These are phyloP conservation scores for Naso thynnoides DNA, from an alignment of 2,797 vertebrate genomes.

Conservation along the genomic window DNA sequence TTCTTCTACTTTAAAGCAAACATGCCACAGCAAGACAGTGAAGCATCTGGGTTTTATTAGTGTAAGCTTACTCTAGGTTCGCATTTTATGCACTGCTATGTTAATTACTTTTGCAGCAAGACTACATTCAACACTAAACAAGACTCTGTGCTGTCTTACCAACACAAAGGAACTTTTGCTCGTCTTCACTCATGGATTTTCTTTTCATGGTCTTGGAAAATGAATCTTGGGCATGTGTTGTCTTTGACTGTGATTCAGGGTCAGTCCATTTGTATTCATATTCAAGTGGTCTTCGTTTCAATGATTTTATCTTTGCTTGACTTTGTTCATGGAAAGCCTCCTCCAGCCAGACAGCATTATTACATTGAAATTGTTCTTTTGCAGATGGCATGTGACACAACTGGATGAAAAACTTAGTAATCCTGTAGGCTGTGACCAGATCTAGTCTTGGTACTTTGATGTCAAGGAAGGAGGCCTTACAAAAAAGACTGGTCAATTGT, in stretches of 20 bases:
- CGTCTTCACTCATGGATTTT: conserved; percentile 53
- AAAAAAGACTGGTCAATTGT: conserved; percentile 32
- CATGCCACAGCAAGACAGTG: conserved; percentile 64
- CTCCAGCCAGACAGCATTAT: conserved; percentile 54
- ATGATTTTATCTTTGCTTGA: conserved; percentile 25
- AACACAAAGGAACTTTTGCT: conserved; percentile 49
- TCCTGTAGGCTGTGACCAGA: neutral
- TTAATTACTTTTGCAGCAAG: conserved; percentile 56
- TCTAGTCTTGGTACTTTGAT: conserved; percentile 27
- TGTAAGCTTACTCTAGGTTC: conserved; percentile 47
- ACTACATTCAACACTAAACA: conserved; percentile 66
- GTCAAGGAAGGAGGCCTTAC: conserved; percentile 11
- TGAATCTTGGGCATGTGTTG: conserved; percentile 46
- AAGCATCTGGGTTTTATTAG: conserved; percentile 55
- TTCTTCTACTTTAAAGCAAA: conserved; percentile 48
- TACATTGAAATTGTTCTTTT: conserved; percentile 28
- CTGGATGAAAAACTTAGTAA: conserved; percentile 15
- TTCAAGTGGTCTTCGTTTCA: conserved; percentile 27
- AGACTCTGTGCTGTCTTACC: conserved; percentile 74
- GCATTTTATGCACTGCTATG: conserved; percentile 36
- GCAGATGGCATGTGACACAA: conserved; percentile 72
- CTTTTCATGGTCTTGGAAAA: conserved; percentile 59
- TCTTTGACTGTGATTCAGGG: conserved; percentile 34
- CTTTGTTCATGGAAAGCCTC: conserved; percentile 42
- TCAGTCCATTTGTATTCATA: conserved; percentile 42